Evolutionary conservation across 2,113 vertebrate species (phyloP).

Genomic region (Hippocampus mohnikei): DNA sequence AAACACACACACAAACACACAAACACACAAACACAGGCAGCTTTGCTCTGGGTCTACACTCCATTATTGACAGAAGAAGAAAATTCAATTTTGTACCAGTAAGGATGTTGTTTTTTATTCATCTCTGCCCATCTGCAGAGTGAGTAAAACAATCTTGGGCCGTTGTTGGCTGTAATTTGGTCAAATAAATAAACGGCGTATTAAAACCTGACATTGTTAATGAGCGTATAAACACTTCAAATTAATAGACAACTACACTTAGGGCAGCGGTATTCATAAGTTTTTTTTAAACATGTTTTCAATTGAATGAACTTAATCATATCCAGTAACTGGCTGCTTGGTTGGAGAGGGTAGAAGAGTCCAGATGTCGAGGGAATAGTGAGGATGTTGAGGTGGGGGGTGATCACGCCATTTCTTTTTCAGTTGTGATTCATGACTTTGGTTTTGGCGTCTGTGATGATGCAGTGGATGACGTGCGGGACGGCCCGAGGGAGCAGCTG

Average conservation of each 20-base stretch:
- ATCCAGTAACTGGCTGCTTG: background rate
- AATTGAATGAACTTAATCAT: background rate
- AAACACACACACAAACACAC: too few relatives aligned
- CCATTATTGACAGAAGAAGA: too few relatives aligned
- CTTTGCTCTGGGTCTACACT: too few relatives aligned
- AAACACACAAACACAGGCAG: too few relatives aligned
- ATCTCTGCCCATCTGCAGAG: background rate
- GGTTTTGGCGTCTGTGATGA: background rate
- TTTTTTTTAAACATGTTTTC: background rate
- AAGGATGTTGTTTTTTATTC: too few relatives aligned
- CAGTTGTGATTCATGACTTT: background rate
- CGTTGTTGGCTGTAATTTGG: background rate
- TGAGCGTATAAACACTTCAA: background rate
- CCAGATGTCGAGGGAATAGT: background rate
- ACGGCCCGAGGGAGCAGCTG: background rate
- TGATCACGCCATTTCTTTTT: background rate
- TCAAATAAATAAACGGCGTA: background rate
- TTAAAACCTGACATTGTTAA: background rate
- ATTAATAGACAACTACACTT: background rate
- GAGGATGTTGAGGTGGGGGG: background rate
- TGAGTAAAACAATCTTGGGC: background rate
- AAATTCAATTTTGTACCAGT: too few relatives aligned
- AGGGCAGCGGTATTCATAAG: too few relatives aligned
- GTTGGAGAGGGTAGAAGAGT: background rate
- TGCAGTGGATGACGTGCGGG: background rate